Evolutionary conservation across 1,140 invertebrate genomes (phyloP).

Genomic region (Aphelinus certus): DNA sequence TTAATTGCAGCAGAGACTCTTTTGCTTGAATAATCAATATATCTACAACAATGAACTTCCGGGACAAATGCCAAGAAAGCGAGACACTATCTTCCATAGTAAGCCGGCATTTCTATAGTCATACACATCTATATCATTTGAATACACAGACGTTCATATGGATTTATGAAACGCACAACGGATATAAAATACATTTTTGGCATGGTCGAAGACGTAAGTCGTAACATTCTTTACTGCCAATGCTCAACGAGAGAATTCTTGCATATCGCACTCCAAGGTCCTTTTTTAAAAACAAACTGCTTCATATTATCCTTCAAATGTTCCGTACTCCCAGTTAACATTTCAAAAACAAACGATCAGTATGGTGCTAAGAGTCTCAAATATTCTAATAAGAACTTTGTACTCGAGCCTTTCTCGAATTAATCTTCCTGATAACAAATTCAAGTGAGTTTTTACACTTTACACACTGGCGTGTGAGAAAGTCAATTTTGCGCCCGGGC

Average conservation of each 20-base stretch:
- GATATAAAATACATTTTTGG: constrained; percentile 17
- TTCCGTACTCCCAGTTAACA: neutral
- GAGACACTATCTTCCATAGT: neutral
- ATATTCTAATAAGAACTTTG: no score
- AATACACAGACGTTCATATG: neutral
- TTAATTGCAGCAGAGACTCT: no score
- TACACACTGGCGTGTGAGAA: no score
- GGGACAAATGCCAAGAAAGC: constrained; percentile 4
- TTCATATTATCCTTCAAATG: neutral
- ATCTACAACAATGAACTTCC: neutral
- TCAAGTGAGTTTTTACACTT: no score
- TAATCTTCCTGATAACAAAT: no score
- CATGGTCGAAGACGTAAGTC: neutral
- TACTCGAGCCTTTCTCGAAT: no score
- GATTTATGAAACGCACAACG: constrained; percentile 9
- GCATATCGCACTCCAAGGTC: neutral
- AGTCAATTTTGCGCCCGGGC: no score
- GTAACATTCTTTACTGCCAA: constrained; percentile 4
- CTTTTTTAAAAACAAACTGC: neutral
- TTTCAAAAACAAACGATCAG: neutral
- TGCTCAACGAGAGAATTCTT: neutral
- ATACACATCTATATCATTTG: constrained; percentile 9
- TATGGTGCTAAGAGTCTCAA: no score
- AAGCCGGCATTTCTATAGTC: neutral
- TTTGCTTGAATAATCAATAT: neutral